Evolutionary conservation across 2,113 vertebrate species (phyloP).

Genomic region (Nestor notabilis): DNA sequence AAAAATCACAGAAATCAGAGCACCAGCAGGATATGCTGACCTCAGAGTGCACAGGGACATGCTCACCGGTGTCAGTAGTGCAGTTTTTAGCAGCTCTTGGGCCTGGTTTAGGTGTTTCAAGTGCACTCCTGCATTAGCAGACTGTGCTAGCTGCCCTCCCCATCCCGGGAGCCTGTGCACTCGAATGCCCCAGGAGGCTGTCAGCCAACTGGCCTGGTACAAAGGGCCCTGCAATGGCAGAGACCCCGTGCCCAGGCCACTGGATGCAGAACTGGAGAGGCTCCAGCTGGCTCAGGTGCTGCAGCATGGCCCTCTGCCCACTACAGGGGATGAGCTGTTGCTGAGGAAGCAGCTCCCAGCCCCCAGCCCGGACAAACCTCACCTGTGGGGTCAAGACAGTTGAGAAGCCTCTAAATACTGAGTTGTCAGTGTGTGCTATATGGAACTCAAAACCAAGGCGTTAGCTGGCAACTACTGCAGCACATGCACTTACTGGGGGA

Average conservation of each 20-base stretch:
- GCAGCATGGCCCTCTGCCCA: accelerated
- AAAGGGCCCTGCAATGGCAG: not conserved
- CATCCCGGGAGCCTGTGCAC: accelerated
- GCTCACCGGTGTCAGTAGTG: not conserved
- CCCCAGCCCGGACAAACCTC: not conserved
- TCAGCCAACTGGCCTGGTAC: not conserved
- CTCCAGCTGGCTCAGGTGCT: not conserved
- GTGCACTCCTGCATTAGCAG: not conserved
- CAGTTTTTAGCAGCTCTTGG: not conserved
- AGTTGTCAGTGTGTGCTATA: not conserved
- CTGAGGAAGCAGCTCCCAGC: accelerated
- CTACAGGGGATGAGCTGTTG: not conserved
- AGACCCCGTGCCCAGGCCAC: accelerated
- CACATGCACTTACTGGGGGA: not conserved
- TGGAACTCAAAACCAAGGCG: not conserved
- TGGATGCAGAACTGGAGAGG: not conserved
- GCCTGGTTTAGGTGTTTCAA: not conserved
- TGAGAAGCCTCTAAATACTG: not conserved
- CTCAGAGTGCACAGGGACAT: accelerated
- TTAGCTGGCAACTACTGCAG: not conserved
- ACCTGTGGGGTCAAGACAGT: not conserved
- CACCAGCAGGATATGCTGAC: not conserved
- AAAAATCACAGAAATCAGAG: not conserved
- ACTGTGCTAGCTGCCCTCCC: not conserved
- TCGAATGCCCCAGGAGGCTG: not conserved